Evolutionary conservation across 2,888 invertebrate genomes (phyloP).

Genomic region (Callyntrura guangdongensis): DNA sequence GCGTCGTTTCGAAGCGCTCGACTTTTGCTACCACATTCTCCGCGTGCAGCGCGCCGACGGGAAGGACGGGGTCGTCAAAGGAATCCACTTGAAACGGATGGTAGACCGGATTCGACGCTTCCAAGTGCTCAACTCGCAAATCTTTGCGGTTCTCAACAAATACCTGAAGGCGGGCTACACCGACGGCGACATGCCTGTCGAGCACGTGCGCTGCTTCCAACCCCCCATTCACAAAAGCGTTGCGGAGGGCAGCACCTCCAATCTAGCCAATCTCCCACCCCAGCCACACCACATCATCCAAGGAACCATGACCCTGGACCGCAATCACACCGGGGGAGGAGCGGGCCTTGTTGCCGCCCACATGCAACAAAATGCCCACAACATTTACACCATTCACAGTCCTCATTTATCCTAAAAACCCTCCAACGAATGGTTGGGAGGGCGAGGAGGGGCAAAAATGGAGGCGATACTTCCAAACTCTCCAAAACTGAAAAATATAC

Average conservation of each 20-base stretch:
- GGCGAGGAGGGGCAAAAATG: too few relatives aligned
- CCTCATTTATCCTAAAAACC: slow-evolving; percentile 69
- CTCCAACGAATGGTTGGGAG: too few relatives aligned
- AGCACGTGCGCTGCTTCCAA: slow-evolving; percentile 98
- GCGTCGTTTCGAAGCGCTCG: slow-evolving; percentile 97
- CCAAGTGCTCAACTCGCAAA: slow-evolving; percentile 99
- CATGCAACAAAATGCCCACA: slow-evolving; percentile 37
- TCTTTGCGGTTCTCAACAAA: slow-evolving; percentile 97
- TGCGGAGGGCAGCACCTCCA: slow-evolving; percentile 86
- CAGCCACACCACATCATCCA: slow-evolving; percentile 42
- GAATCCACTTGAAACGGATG: slow-evolving; percentile 94
- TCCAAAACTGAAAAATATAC: too few relatives aligned
- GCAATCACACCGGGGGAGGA: slow-evolving; percentile 74
- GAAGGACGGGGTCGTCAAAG: slow-evolving; percentile 89
- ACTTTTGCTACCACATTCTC: slow-evolving; percentile 99
- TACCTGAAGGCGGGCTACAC: slow-evolving; percentile 95
- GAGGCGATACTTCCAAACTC: too few relatives aligned
- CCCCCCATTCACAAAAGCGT: slow-evolving; percentile 94
- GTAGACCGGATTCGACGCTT: slow-evolving; percentile 98
- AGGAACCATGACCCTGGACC: slow-evolving; percentile 83
- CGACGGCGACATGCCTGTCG: slow-evolving; percentile 92
- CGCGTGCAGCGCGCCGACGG: slow-evolving; percentile 98
- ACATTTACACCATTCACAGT: slow-evolving; percentile 67
- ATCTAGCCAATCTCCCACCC: slow-evolving; percentile 60
- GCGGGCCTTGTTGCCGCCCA: neutral